These are phyloP conservation scores for Bucorvus abyssinicus DNA, from an alignment of 2,797 vertebrate species.

Conservation along the genomic window DNA sequence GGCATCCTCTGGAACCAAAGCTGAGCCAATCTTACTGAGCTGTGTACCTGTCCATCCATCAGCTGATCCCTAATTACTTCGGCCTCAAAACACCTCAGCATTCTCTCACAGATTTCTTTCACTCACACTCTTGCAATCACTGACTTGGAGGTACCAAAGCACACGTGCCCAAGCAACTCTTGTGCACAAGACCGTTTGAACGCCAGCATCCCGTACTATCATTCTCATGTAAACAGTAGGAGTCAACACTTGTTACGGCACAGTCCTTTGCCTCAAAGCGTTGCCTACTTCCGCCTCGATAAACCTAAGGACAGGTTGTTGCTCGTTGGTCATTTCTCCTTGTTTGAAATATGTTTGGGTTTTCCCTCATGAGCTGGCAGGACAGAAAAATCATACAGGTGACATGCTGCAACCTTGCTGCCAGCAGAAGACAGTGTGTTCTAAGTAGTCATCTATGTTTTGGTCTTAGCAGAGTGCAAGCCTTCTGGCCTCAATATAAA, in stretches of 20 bases:
- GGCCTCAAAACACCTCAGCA: neutral
- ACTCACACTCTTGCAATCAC: neutral
- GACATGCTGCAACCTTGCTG: neutral
- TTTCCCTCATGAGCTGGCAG: neutral
- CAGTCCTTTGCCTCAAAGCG: neutral
- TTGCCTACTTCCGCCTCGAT: neutral
- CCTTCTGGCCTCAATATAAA: neutral
- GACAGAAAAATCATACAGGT: neutral
- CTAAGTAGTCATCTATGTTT: neutral
- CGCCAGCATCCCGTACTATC: neutral
- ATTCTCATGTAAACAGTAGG: fast-evolving
- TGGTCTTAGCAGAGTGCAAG: neutral
- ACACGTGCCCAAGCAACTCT: neutral
- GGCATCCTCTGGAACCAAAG: neutral
- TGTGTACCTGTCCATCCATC: neutral
- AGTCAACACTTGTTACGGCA: neutral
- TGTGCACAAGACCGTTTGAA: too few relatives aligned
- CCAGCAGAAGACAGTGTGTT: neutral
- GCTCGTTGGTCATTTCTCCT: neutral
- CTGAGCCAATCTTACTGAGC: neutral
- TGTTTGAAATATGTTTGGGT: neutral
- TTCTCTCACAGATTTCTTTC: neutral
- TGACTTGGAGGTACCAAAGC: neutral
- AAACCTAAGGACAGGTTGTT: neutral
- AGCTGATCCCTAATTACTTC: neutral